These are phyloP conservation scores for Amphiprion percula DNA, from an alignment of 2,113 vertebrate genomes.

Conservation along the genomic window DNA sequence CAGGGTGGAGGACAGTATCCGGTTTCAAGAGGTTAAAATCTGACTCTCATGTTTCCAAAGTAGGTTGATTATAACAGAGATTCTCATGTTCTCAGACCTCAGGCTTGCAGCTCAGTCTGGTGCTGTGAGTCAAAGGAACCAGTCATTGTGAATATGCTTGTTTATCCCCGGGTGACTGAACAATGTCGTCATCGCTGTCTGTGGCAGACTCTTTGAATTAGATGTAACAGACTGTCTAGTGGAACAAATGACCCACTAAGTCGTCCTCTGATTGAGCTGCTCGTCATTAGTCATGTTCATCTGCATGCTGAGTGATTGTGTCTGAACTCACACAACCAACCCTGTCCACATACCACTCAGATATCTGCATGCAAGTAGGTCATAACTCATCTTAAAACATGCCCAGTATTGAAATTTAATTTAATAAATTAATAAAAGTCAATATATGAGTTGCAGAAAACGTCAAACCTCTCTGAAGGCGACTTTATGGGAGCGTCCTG, in stretches of 20 bases:
- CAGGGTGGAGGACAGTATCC: not conserved
- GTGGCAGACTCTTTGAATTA: slow-evolving; percentile 16
- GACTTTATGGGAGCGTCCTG: slow-evolving; percentile 13
- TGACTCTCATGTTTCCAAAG: not conserved
- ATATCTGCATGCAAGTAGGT: slow-evolving; percentile 50
- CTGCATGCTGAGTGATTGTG: slow-evolving; percentile 2
- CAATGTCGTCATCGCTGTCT: slow-evolving; percentile 41
- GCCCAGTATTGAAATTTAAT: not conserved
- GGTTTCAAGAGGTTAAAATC: slow-evolving; percentile 15
- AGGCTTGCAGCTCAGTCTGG: slow-evolving; percentile 16
- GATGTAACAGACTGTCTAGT: slow-evolving; percentile 20
- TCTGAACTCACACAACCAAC: slow-evolving; percentile 32
- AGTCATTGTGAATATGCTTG: slow-evolving; percentile 37
- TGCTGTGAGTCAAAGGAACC: slow-evolving; percentile 49
- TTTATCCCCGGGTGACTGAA: slow-evolving; percentile 37
- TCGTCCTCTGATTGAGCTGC: slow-evolving; percentile 4
- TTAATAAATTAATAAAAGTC: slow-evolving; percentile 5
- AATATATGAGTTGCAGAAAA: not conserved
- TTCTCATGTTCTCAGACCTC: slow-evolving; percentile 22
- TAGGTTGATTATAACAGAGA: slow-evolving; percentile 2
- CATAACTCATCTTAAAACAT: slow-evolving; percentile 24
- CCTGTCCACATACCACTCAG: slow-evolving; percentile 38
- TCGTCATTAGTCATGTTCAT: slow-evolving; percentile 20
- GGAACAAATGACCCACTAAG: slow-evolving; percentile 47
- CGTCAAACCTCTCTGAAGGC: not conserved